Base-by-base conservation (phyloP, 2,113 vertebrate genomes). In the Sorex araneus region DNA sequence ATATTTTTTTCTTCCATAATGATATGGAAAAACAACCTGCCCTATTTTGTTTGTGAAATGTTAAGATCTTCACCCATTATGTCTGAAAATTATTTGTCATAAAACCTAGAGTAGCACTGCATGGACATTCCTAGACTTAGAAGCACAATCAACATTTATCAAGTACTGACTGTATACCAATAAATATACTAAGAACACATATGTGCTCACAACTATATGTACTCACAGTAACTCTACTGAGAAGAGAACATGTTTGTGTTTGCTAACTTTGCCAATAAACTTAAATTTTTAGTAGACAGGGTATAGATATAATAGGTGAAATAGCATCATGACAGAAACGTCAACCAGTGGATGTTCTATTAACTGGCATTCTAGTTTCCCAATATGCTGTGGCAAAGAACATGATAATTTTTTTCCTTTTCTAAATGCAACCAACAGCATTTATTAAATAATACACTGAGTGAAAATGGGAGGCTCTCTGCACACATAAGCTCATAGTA, bases 291-390 rank as follows among this genome's bases (percentile, higher is more conserved):
- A 71, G 15, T 36, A 32, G 30, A 76, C 28, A 7, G 40, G 82
- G 16, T 66, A 40, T 1, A 66, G 54, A 30, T 12, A 8, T 2
- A 7, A 13, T 0, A 15, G 21, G n/a, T 21, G 30, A 50, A 36
- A 30, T 1, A 32, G 2, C 1, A 21, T 10, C n/a, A 34, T 2
- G 13, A 4, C 57, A 23, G 3, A 4, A 43, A 30, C 6, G 0
- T 40, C 57, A 25, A 13, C 25, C n/a, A 43, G 67, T 60, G 21
- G 11, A 4, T 45, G 27, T 7, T 32, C 21, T n/a, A 0, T 1
- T 3, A 2, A 27, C 1, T 34, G 25, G 70, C 16, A 30, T 6
- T 32, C 47, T 2, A 34, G 19, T 66, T 32, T 32, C 70, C 34
- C 28, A 8, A 1, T 3, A 32, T 63, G 2, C 30, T 10, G 16